Conservation (phyloP, 2,888 invertebrate species). For the Amphipoea lucens region DNA sequence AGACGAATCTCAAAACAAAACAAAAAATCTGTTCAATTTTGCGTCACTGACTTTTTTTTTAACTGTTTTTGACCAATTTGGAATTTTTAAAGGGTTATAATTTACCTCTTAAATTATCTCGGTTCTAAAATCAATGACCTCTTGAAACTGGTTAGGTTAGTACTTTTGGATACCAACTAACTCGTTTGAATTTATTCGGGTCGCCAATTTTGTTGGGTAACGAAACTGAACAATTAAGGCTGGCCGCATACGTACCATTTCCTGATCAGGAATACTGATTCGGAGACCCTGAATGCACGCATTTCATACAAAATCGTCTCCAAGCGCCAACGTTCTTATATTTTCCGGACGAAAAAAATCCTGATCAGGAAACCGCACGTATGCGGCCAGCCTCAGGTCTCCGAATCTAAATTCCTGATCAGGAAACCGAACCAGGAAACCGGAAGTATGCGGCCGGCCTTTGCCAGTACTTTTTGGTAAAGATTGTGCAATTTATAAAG, state of each 20-base stretch:
- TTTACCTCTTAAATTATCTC: background rate
- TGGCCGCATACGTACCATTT: too few relatives aligned
- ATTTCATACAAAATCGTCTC: too few relatives aligned
- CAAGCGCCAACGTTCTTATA: too few relatives aligned
- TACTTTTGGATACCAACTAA: background rate
- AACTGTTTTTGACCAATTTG: background rate
- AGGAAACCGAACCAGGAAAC: too few relatives aligned
- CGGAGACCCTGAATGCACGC: too few relatives aligned
- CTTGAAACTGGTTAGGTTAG: slow-evolving; percentile 13
- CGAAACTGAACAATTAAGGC: background rate
- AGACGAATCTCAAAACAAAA: background rate
- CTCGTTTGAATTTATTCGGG: slow-evolving; percentile 8
- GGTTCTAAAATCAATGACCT: slow-evolving; percentile 25
- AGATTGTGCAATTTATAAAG: background rate
- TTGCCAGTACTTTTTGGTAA: too few relatives aligned
- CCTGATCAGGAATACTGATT: too few relatives aligned
- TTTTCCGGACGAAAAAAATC: too few relatives aligned
- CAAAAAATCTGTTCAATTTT: background rate
- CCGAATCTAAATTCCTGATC: too few relatives aligned
- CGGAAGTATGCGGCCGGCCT: too few relatives aligned
- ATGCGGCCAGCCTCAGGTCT: too few relatives aligned
- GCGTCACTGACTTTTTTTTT: background rate
- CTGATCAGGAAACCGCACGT: too few relatives aligned
- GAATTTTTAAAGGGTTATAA: background rate
- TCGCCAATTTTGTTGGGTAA: background rate